Conservation (phyloP, 2,888 invertebrate genomes). For the Melieria omissa region DNA sequence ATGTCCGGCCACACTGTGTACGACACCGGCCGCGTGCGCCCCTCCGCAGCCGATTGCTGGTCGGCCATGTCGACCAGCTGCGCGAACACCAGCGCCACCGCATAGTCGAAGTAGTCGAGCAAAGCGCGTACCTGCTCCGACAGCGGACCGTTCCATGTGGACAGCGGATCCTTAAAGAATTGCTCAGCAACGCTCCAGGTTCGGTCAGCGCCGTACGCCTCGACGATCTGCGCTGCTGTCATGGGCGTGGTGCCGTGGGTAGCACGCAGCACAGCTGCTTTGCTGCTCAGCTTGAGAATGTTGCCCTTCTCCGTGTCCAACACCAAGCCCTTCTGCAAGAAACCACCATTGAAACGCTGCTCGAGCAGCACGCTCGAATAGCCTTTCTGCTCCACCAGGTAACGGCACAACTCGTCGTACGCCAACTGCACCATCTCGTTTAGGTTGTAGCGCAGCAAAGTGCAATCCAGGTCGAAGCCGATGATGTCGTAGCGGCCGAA, state of each 20-base stretch:
- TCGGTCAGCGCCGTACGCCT: conserved; percentile 71
- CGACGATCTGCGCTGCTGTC: conserved; percentile 68
- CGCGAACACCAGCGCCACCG: conserved; percentile 74
- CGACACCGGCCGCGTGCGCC: conserved; percentile 49
- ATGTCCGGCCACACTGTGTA: conserved; percentile 77
- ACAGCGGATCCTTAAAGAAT: conserved; percentile 70
- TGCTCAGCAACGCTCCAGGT: conserved; percentile 70
- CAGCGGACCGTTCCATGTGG: conserved; percentile 74
- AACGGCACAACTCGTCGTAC: conserved; percentile 72
- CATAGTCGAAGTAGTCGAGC: conserved; percentile 80
- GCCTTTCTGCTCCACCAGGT: conserved; percentile 71
- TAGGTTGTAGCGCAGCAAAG: conserved; percentile 77
- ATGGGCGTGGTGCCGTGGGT: conserved; percentile 75
- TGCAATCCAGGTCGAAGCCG: conserved; percentile 80
- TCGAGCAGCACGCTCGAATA: conserved; percentile 69
- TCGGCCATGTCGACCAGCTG: conserved; percentile 75
- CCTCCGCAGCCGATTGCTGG: conserved; percentile 49
- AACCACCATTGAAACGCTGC: conserved; percentile 69
- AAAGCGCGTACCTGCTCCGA: conserved; percentile 72
- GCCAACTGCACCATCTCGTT: conserved; percentile 72
- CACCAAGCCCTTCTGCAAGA: conserved; percentile 78
- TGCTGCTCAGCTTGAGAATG: conserved; percentile 72
- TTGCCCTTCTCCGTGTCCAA: conserved; percentile 76
- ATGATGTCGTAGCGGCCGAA: conserved; percentile 59
- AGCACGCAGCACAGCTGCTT: conserved; percentile 74